Percentiles rank a stretch among this genome's conserved stretches.
Evolutionary conservation across 1,140 invertebrate genomes (phyloP).

Genomic region (Bilobella aurantiaca): DNA sequence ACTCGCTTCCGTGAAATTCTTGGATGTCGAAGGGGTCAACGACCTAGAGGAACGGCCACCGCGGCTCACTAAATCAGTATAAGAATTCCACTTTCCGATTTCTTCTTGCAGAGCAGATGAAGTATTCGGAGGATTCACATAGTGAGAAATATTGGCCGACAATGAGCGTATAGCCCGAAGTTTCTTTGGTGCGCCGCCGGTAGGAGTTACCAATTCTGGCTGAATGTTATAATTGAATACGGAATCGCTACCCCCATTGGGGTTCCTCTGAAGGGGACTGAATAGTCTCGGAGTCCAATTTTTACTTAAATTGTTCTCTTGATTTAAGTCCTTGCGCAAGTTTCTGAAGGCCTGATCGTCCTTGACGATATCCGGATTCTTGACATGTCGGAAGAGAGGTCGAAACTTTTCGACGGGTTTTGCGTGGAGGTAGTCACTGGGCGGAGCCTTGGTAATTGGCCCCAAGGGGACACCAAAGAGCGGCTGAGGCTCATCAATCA

Average conservation of each 20-base stretch:
- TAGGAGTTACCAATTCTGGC: not conserved
- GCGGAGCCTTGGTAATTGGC: slow-evolving; percentile 59
- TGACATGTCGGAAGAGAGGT: slow-evolving; percentile 52
- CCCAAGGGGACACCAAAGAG: slow-evolving; percentile 79
- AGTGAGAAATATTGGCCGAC: slow-evolving; percentile 65
- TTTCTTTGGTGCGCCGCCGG: slow-evolving; percentile 45
- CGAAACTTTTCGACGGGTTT: slow-evolving; percentile 50
- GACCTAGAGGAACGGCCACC: not conserved
- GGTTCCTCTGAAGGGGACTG: slow-evolving; percentile 11
- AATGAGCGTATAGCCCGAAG: slow-evolving; percentile 59
- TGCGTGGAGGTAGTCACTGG: slow-evolving; percentile 71
- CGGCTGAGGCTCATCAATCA: slow-evolving; percentile 62
- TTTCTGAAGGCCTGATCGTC: slow-evolving; percentile 77
- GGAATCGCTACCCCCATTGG: slow-evolving; percentile 11
- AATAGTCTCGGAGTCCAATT: slow-evolving; percentile 39
- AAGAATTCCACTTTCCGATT: slow-evolving; percentile 39
- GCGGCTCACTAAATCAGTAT: slow-evolving; percentile 37
- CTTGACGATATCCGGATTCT: slow-evolving; percentile 66
- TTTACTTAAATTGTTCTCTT: slow-evolving; percentile 35
- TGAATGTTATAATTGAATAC: slow-evolving; percentile 18
- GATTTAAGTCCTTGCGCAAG: slow-evolving; percentile 58
- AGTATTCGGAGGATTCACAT: slow-evolving; percentile 42
- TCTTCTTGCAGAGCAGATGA: slow-evolving; percentile 29
- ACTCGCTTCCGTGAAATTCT: too few species aligned
- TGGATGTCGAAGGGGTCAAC: slow-evolving; percentile 4